These are phyloP conservation scores for Nycticorax nycticorax DNA, from an alignment of 2,113 vertebrate species.

Conservation along the genomic window DNA sequence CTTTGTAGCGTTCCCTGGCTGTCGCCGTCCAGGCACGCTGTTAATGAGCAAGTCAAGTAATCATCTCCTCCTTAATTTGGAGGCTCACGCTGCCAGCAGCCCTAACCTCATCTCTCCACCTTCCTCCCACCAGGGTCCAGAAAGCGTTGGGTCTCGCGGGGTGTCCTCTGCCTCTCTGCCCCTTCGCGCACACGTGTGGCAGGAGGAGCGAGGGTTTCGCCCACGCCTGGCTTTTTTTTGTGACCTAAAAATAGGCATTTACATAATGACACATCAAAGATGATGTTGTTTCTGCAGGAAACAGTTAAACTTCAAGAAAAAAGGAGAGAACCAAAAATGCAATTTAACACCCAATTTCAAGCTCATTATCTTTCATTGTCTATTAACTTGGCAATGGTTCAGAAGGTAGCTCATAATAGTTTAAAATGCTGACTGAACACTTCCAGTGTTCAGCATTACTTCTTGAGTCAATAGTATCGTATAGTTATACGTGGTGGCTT, in stretches of 20 bases:
- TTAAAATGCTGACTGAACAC: constrained; percentile 88
- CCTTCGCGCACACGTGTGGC: background rate
- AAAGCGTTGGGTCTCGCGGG: background rate
- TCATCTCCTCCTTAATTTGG: constrained; percentile 1
- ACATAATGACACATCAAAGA: constrained; percentile 72
- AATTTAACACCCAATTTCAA: constrained; percentile 91
- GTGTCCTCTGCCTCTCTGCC: background rate
- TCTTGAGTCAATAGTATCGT: constrained; percentile 70
- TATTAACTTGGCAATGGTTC: constrained; percentile 89
- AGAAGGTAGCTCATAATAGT: constrained; percentile 88
- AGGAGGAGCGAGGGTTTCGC: background rate
- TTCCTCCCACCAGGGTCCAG: background rate
- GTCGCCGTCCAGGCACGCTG: background rate
- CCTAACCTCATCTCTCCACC: background rate
- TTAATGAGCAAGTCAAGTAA: background rate
- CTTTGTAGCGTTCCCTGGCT: background rate
- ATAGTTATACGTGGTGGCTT: constrained; percentile 36
- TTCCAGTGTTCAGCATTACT: constrained; percentile 77
- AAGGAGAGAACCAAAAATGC: constrained; percentile 83
- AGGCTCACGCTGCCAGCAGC: background rate
- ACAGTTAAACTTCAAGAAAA: constrained; percentile 80
- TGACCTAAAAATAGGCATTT: constrained; percentile 74
- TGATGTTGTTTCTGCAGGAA: constrained; percentile 79
- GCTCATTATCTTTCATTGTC: constrained; percentile 91
- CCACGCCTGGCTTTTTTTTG: background rate